Conservation (phyloP, 2,888 invertebrate genomes). For the Epinotia bilunana region DNA sequence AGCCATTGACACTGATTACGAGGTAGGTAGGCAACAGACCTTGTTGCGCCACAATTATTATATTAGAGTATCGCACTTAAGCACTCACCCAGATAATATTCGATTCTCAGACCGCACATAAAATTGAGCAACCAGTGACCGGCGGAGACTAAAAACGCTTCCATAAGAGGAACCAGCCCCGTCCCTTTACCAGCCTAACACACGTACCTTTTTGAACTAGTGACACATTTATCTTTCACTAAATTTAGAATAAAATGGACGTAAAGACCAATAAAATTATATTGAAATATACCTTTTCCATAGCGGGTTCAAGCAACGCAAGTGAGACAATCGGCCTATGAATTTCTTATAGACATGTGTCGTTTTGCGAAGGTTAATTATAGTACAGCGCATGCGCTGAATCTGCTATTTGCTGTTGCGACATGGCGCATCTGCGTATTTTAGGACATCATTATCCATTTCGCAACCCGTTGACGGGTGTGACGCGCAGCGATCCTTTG, state of each 20-base stretch:
- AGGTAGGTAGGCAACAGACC: not conserved
- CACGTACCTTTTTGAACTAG: not conserved
- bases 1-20: not conserved
- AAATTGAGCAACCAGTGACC: conserved; percentile 27
- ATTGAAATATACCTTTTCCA: not conserved
- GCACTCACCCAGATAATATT: conserved; percentile 23
- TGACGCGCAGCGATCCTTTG: not conserved
- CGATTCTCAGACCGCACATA: conserved; percentile 21
- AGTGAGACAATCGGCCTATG: not conserved
- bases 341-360: conserved; percentile 11
- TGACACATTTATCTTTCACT: not conserved
- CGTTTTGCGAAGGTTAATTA: conserved; percentile 25
- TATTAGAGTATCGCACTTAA: conserved; percentile 7
- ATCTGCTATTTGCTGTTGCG: conserved; percentile 5
- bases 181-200: not conserved
- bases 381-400: not conserved
- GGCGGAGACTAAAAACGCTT: not conserved
- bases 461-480: not conserved
- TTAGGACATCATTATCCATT: conserved; percentile 25
- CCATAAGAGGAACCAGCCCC: not conserved
- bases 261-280: not conserved
- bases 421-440: conserved; percentile 8
- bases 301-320: not conserved
- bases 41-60: conserved; percentile 23
- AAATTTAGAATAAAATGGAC: not conserved